These are phyloP conservation scores for Drosophila kokeensis DNA, from an alignment of 2,888 invertebrate genomes.

Conservation along the genomic window DNA sequence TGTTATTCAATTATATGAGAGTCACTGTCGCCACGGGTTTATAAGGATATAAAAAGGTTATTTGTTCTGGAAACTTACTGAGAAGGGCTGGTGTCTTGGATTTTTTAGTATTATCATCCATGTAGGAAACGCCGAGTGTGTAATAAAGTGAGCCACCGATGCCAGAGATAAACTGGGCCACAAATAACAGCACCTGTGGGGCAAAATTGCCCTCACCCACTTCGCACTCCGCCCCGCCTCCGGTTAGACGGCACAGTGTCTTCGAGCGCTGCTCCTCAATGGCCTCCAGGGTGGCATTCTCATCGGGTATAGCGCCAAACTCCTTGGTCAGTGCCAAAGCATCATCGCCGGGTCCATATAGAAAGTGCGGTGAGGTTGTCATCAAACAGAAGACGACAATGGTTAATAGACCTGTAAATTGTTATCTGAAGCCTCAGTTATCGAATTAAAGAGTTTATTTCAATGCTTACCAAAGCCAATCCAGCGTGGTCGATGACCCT, in stretches of 20 bases:
- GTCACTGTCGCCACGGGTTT: neutral
- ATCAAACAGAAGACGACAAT: slow-evolving; percentile 89
- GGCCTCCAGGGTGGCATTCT: slow-evolving; percentile 85
- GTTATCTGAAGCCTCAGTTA: neutral
- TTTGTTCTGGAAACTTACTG: slow-evolving; percentile 86
- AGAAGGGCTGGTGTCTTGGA: slow-evolving; percentile 90
- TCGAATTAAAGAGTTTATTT: neutral
- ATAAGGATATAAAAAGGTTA: neutral
- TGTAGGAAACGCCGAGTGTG: slow-evolving; percentile 89
- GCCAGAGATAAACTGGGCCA: slow-evolving; percentile 90
- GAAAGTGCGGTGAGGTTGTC: slow-evolving; percentile 89
- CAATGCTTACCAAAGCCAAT: slow-evolving; percentile 87
- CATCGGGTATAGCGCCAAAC: slow-evolving; percentile 85
- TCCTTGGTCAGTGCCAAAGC: slow-evolving; percentile 88
- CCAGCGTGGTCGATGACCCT: slow-evolving; percentile 90
- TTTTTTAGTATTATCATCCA: slow-evolving; percentile 91
- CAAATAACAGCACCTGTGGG: slow-evolving; percentile 88
- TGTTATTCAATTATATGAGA: neutral
- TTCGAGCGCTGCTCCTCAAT: slow-evolving; percentile 86
- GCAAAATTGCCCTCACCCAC: slow-evolving; percentile 87
- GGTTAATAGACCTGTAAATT: slow-evolving; percentile 85
- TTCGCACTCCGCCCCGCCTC: slow-evolving; percentile 85
- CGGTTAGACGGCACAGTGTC: slow-evolving; percentile 86
- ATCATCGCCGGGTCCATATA: slow-evolving; percentile 89
- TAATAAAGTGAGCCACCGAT: slow-evolving; percentile 90